A percentile compares a stretch with the other conserved stretches of the same genome.
These are phyloP conservation scores for Oophaga pumilio DNA, from an alignment of 2,113 vertebrate species.

Conservation along the genomic window DNA sequence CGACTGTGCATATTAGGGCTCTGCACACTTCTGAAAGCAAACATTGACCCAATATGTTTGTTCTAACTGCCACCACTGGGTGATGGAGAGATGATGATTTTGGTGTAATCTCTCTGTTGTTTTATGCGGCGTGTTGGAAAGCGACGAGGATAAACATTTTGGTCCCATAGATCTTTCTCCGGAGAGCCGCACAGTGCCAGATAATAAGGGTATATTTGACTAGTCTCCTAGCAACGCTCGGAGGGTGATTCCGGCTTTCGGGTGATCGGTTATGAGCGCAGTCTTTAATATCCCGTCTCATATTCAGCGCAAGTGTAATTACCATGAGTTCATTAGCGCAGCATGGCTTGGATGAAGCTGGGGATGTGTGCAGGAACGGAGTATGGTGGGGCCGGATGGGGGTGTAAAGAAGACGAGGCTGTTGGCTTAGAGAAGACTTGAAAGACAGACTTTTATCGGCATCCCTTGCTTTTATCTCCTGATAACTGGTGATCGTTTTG, in stretches of 20 bases:
- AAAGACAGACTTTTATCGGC: conserved; percentile 72
- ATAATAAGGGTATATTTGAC: conserved; percentile 59
- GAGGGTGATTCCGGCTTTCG: conserved; percentile 51
- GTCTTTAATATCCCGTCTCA: conserved; percentile 58
- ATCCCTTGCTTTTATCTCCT: conserved; percentile 68
- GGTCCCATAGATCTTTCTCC: conserved; percentile 46
- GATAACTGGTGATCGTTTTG: conserved; percentile 76
- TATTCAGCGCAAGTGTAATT: conserved; percentile 54
- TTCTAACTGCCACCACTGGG: not conserved
- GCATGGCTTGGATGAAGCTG: conserved; percentile 38
- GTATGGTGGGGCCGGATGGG: not conserved
- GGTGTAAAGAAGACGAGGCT: not conserved
- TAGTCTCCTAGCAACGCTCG: conserved; percentile 57
- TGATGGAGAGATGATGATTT: not conserved
- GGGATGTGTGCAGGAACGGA: conserved; percentile 38
- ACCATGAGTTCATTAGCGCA: conserved; percentile 54
- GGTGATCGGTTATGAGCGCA: conserved; percentile 54
- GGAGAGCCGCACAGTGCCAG: conserved; percentile 52
- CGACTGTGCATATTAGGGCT: conserved; percentile 1
- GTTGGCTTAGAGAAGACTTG: conserved; percentile 45
- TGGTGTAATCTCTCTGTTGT: conserved; percentile 1
- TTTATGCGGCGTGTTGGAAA: not conserved
- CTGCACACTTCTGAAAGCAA: not conserved
- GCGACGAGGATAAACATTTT: conserved; percentile 28
- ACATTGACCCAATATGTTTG: not conserved